Percentiles rank a stretch among this genome's conserved stretches.
Evolutionary conservation across 2,797 vertebrate species (phyloP).

Genomic region (Gila robusta): DNA sequence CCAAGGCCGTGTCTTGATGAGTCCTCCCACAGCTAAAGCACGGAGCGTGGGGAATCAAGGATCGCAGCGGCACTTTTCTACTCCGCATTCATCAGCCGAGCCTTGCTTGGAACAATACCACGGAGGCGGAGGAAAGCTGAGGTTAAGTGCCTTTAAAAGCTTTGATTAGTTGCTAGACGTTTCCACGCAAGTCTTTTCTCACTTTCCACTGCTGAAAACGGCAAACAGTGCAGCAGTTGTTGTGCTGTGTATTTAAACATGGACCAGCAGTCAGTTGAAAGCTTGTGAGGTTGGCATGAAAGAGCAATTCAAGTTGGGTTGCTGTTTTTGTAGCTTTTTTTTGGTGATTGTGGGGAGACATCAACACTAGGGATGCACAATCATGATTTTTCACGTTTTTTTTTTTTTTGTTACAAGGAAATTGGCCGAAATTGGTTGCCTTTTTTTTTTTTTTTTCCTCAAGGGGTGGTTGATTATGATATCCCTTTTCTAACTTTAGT

Average conservation of each 20-base stretch:
- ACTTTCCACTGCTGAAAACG: constrained; percentile 20
- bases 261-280: neutral
- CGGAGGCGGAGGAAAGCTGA: constrained; percentile 28
- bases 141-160: constrained; percentile 56
- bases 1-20: constrained; percentile 52
- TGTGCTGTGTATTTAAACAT: constrained; percentile 12
- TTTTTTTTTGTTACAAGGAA: neutral
- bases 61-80: constrained; percentile 12
- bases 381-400: neutral
- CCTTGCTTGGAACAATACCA: constrained; percentile 23
- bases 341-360: neutral
- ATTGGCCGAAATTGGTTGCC: neutral
- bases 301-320: neutral
- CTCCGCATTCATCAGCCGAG: constrained; percentile 38
- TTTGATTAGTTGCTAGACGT: constrained; percentile 47
- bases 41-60: constrained; percentile 39
- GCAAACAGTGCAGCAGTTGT: neutral
- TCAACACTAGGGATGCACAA: neutral
- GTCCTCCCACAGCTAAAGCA: constrained; percentile 47
- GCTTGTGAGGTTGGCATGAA: constrained; percentile 2
- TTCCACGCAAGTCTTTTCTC: constrained; percentile 39
- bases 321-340: neutral
- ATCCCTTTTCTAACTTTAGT: too few relatives aligned
- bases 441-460: too few relatives aligned
- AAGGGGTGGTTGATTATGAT: too few relatives aligned